phyloP scores from a whole-genome alignment of 1,140 invertebrate genomes.

The Caenorhabditis tropicalis region DNA sequence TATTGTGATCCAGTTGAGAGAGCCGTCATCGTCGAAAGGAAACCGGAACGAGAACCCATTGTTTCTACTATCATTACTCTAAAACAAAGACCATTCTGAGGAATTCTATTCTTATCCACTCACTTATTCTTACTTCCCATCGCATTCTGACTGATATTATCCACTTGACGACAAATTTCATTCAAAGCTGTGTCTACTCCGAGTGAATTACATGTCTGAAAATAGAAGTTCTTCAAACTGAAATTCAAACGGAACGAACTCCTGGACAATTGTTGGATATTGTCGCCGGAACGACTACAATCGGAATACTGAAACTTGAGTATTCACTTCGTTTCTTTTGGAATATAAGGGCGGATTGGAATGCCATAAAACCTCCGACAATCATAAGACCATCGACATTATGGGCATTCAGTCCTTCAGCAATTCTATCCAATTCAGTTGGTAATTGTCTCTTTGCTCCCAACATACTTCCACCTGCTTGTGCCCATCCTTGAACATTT shows the following conservation, averaged over 20 bases:
- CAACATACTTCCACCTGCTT: neutral
- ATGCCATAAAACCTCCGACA: slow-evolving; percentile 19
- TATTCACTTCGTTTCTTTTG: neutral
- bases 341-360: neutral
- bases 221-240: neutral
- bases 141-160: slow-evolving; percentile 36
- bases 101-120: neutral
- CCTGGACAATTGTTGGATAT: slow-evolving; percentile 31
- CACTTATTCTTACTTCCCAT: slow-evolving; percentile 17
- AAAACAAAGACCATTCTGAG: neutral
- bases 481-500: slow-evolving; percentile 16
- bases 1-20: slow-evolving; percentile 2
- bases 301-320: neutral
- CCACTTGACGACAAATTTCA: slow-evolving; percentile 27
- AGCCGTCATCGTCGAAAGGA: slow-evolving; percentile 11
- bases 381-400: neutral
- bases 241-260: neutral
- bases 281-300: slow-evolving; percentile 4
- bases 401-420: slow-evolving; percentile 1
- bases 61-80: slow-evolving; percentile 26
- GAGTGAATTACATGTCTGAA: slow-evolving; percentile 27
- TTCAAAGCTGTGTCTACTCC: slow-evolving; percentile 5
- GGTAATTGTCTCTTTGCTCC: slow-evolving; percentile 5
- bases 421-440: slow-evolving; percentile 8
- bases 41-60: slow-evolving; percentile 18